Conservation (phyloP, 2,113 vertebrate species). For the Anas platyrhynchos region DNA sequence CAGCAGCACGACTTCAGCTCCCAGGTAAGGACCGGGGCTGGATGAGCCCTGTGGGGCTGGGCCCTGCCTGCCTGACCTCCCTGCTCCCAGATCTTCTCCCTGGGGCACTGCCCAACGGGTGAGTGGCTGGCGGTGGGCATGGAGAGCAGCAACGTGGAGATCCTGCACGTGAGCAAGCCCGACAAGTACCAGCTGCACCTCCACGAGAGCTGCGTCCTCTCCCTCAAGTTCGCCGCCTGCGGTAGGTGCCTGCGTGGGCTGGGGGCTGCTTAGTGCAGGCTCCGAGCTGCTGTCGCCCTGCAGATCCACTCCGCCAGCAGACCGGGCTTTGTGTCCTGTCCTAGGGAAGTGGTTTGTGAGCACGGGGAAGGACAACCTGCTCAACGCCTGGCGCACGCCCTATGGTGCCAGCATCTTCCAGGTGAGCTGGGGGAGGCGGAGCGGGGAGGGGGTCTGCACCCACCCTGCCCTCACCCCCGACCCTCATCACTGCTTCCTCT, state of each 20-base stretch:
- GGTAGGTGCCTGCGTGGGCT: not conserved
- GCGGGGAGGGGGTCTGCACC: accelerated
- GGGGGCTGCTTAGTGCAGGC: not conserved
- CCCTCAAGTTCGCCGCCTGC: slow-evolving; percentile 79
- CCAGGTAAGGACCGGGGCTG: slow-evolving; percentile 47
- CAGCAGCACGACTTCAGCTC: slow-evolving; percentile 82
- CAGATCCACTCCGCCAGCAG: too few species aligned
- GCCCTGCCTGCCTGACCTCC: not conserved
- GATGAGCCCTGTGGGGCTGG: not conserved
- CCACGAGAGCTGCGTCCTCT: slow-evolving; percentile 90
- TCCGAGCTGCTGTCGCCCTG: too few species aligned
- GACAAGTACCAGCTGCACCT: slow-evolving; percentile 84
- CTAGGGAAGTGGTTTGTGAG: slow-evolving; percentile 87
- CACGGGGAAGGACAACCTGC: slow-evolving; percentile 81
- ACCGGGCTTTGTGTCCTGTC: too few species aligned
- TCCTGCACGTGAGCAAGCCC: slow-evolving; percentile 77
- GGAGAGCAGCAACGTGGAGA: slow-evolving; percentile 86
- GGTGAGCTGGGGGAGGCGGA: slow-evolving; percentile 51
- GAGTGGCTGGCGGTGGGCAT: slow-evolving; percentile 85
- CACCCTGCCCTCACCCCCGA: too few species aligned
- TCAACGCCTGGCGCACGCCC: slow-evolving; percentile 80
- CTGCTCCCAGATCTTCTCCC: slow-evolving; percentile 66
- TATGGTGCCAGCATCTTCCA: slow-evolving; percentile 79
- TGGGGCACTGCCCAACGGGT: slow-evolving; percentile 80
- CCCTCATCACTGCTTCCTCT: not conserved